Evolutionary conservation across 2,888 invertebrate species (phyloP).

Genomic region (Latheticus oryzae): DNA sequence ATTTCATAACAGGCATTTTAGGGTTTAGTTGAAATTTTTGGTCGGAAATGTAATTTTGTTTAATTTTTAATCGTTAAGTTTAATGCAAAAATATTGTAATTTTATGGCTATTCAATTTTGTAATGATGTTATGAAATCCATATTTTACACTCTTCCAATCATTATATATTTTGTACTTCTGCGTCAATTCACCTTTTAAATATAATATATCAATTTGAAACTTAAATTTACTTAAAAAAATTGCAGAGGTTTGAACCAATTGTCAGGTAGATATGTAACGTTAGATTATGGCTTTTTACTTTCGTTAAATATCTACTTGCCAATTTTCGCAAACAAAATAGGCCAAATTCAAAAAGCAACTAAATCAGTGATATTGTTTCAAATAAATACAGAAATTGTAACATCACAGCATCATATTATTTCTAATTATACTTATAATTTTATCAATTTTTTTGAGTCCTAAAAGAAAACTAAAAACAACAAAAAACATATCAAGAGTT

Average conservation of each 20-base stretch:
- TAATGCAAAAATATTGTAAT: slow-evolving; percentile 33
- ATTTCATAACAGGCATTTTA: slow-evolving; percentile 57
- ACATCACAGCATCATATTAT: slow-evolving; percentile 60
- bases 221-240: slow-evolving; percentile 31
- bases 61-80: slow-evolving; percentile 7
- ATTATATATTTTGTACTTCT: slow-evolving; percentile 54
- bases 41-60: slow-evolving; percentile 17
- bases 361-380: slow-evolving; percentile 52
- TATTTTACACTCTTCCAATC: slow-evolving; percentile 49
- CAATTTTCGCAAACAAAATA: slow-evolving; percentile 39
- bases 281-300: slow-evolving; percentile 1
- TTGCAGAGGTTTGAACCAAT: slow-evolving; percentile 40
- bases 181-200: slow-evolving; percentile 47
- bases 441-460: slow-evolving; percentile 14
- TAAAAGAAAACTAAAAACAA: slow-evolving; percentile 6
- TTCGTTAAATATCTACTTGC: slow-evolving; percentile 20
- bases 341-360: slow-evolving; percentile 48
- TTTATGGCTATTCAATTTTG: slow-evolving; percentile 40
- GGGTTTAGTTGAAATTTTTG: slow-evolving; percentile 3
- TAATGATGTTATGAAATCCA: slow-evolving; percentile 52
- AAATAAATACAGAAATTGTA: slow-evolving; percentile 62
- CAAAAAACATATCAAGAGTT: no score
- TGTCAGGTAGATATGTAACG: slow-evolving; percentile 29
- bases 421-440: slow-evolving; percentile 45
- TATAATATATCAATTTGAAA: slow-evolving; percentile 35